Evolutionary conservation across 2,888 invertebrate genomes (phyloP).

Genomic region (Trissolcus brochymenae): DNA sequence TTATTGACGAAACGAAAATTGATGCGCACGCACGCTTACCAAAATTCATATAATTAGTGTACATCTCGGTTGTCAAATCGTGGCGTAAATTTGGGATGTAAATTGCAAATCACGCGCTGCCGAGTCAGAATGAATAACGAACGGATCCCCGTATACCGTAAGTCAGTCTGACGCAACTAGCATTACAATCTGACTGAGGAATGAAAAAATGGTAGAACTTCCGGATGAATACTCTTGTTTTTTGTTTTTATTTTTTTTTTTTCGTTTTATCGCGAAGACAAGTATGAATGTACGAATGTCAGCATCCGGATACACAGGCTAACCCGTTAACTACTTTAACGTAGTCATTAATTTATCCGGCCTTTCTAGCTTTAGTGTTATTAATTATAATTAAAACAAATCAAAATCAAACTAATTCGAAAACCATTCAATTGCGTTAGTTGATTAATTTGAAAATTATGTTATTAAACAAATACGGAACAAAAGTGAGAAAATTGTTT

Average conservation of each 20-base stretch:
- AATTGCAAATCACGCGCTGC: slow-evolving; percentile 37
- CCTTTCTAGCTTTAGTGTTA: background rate
- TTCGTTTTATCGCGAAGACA: slow-evolving; percentile 12
- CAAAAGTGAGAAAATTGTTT: no score
- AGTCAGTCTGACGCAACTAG: slow-evolving; percentile 36
- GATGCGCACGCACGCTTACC: no score
- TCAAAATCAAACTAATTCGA: no score
- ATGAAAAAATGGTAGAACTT: slow-evolving; percentile 42
- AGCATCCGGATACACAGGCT: slow-evolving; percentile 11
- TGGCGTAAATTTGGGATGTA: slow-evolving; percentile 14
- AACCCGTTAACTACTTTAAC: slow-evolving; percentile 31
- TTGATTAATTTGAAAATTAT: no score
- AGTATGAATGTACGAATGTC: slow-evolving; percentile 21
- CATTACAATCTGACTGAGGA: slow-evolving; percentile 39
- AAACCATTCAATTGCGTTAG: no score
- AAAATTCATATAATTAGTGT: no score
- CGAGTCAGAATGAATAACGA: slow-evolving; percentile 31
- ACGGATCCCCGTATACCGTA: slow-evolving; percentile 28
- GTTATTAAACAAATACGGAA: no score
- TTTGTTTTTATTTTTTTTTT: background rate
- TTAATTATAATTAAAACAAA: background rate
- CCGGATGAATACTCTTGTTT: slow-evolving; percentile 12
- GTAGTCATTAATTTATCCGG: slow-evolving; percentile 5
- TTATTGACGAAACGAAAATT: no score
- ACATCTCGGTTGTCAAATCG: background rate